phyloP scores from a whole-genome alignment of 2,113 vertebrate genomes.

The Osmerus mordax region DNA sequence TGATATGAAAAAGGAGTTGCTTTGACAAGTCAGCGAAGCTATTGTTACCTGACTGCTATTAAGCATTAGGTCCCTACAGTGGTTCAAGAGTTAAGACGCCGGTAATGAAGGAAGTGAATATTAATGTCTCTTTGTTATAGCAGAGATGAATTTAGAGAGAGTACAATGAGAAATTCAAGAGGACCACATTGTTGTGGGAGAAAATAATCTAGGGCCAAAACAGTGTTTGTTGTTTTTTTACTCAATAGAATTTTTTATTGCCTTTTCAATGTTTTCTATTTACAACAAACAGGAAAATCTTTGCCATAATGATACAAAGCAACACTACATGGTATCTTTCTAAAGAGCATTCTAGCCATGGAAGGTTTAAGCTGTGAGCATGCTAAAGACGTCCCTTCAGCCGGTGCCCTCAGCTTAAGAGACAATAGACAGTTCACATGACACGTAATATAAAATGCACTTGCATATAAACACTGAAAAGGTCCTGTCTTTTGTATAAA shows the following conservation, averaged over 20 bases:
- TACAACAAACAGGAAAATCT: constrained; percentile 88
- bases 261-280: constrained; percentile 86
- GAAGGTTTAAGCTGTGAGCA: constrained; percentile 71
- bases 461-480: constrained; percentile 96
- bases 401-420: constrained; percentile 75
- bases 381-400: constrained; percentile 68
- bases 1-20: constrained; percentile 59
- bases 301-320: constrained; percentile 87
- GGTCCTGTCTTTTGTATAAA: constrained; percentile 89
- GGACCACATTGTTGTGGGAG: constrained; percentile 65
- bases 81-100: constrained; percentile 84
- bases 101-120: constrained; percentile 85
- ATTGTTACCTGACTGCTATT: constrained; percentile 81
- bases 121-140: constrained; percentile 80
- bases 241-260: constrained; percentile 80
- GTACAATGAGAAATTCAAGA: constrained; percentile 58
- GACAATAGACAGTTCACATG: constrained; percentile 86
- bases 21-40: constrained; percentile 72
- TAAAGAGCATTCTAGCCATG: constrained; percentile 76
- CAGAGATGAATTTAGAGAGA: constrained; percentile 73
- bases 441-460: constrained; percentile 87
- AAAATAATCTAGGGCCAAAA: constrained; percentile 86
- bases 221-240: constrained; percentile 55
- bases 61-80: constrained; percentile 81
- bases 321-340: constrained; percentile 79